Base-by-base conservation (phyloP, 2,113 vertebrate species). In the Morphnarchus princeps region DNA sequence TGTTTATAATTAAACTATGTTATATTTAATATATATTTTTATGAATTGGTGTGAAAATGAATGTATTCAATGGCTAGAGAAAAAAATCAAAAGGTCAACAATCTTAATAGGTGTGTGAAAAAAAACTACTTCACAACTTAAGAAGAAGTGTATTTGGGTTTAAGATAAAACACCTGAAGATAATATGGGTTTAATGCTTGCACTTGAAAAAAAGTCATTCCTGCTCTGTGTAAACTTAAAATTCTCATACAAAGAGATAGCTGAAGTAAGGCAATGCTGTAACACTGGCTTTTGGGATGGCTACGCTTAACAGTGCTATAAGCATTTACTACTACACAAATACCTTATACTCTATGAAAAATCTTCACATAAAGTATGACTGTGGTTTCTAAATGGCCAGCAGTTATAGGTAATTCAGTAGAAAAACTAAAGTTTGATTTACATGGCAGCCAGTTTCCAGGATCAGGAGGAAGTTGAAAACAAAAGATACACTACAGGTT, bases 391-490 rank as follows among this genome's bases (percentile, higher is more conserved):
- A 76, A 55, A 7, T 10, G 25, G 49, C 11, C 71, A 81, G 67
- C 25, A 62, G 31, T 4, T 54, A 29, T 1, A 65, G 49, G 24
- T 40, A 79, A 55, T 42, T 63, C 20, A 36, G 71, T 19, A 40
- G 40, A 43, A 85, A 87, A 88, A 26, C 52, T 87, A 1, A 65
- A 45, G 49, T 6, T 73, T 90, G 67, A 92, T 59, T 83, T 76
- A 49, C 19, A 2, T 16, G 40, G 91, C 12, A 47, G 74, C 34
- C 77, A 67, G 29, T 77, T 94, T 89, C 76, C 59, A 95, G 54
- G 71, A 43, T 26, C 5, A 61, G 69, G 59, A 95, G 84, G 76
- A 97, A 95, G 90, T 3, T 69, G 66, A 71, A 91, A 93, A 94
- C 88, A 89, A 95, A 89, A 84, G 79, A 43, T 86, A 15, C 3